phyloP scores from a whole-genome alignment of 2,888 invertebrate genomes.

The Dexiosoma caninum region DNA sequence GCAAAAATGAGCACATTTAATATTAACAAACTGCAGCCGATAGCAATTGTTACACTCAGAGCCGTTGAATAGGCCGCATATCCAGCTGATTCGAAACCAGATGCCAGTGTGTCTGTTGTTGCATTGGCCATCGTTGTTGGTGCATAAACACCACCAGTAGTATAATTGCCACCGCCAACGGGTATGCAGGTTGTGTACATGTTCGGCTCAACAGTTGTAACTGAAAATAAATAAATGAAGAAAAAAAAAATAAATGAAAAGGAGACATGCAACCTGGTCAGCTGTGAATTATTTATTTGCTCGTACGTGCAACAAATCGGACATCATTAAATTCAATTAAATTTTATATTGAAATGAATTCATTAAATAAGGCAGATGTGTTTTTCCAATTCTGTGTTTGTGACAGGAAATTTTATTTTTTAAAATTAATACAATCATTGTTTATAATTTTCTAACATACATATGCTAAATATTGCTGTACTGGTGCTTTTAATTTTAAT shows the following conservation, averaged over 20 bases:
- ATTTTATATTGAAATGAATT: constrained; percentile 5
- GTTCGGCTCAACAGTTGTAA: constrained; percentile 77
- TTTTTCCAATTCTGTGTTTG: neutral
- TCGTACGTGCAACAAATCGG: neutral
- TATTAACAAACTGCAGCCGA: constrained; percentile 94
- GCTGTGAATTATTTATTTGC: neutral
- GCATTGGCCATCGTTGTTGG: constrained; percentile 81
- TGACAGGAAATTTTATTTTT: neutral
- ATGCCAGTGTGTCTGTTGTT: constrained; percentile 85
- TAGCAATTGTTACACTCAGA: constrained; percentile 94
- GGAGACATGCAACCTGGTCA: constrained; percentile 27
- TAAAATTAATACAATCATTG: no score
- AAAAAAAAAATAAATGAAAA: constrained; percentile 51
- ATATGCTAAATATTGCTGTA: no score
- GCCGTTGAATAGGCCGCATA: constrained; percentile 95
- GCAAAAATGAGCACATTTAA: constrained; percentile 96
- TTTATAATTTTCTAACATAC: no score
- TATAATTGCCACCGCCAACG: constrained; percentile 74
- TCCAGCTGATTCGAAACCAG: constrained; percentile 90
- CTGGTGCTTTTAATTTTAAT: no score
- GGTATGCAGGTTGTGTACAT: constrained; percentile 80
- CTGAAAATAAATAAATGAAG: constrained; percentile 67
- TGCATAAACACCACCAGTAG: constrained; percentile 76
- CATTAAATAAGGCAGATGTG: neutral
- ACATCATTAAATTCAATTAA: constrained; percentile 1